Percentiles rank a stretch among this genome's conserved stretches.
Evolutionary conservation across 2,797 vertebrate species (phyloP).

Genomic region (Gambelia wislizenii): DNA sequence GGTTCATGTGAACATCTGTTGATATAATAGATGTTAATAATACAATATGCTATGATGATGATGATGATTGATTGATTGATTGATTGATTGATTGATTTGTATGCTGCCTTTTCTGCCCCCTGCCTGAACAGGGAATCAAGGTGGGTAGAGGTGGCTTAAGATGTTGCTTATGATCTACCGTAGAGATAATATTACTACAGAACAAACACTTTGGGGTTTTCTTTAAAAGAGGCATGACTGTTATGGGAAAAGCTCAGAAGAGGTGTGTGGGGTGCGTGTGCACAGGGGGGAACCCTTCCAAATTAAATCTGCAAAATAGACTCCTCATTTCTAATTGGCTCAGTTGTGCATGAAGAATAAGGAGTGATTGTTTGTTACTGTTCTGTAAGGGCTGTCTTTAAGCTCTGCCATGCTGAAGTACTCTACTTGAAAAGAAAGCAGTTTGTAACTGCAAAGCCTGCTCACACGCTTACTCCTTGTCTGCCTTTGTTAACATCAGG

Average conservation of each 20-base stretch:
- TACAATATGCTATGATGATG: too few relatives aligned
- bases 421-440: constrained; percentile 47
- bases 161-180: background rate
- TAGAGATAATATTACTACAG: too few relatives aligned
- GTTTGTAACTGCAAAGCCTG: constrained; percentile 45
- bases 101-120: too few relatives aligned
- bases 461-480: constrained; percentile 65
- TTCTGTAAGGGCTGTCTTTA: constrained; percentile 58
- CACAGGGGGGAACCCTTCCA: background rate
- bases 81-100: too few relatives aligned
- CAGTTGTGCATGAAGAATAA: constrained; percentile 47
- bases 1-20: background rate
- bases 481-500: constrained; percentile 71
- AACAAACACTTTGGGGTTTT: too few relatives aligned
- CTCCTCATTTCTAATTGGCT: constrained; percentile 59
- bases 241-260: too few relatives aligned
- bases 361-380: constrained; percentile 1
- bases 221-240: too few relatives aligned
- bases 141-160: background rate
- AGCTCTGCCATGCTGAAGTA: constrained; percentile 60
- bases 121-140: too few relatives aligned
- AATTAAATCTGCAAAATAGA: constrained; percentile 63
- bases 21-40: background rate
- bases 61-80: too few relatives aligned
- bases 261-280: background rate